Percentiles rank a stretch among this genome's conserved stretches.
phyloP scores from a whole-genome alignment of 2,113 vertebrate species.

The Saccopteryx leptura region DNA sequence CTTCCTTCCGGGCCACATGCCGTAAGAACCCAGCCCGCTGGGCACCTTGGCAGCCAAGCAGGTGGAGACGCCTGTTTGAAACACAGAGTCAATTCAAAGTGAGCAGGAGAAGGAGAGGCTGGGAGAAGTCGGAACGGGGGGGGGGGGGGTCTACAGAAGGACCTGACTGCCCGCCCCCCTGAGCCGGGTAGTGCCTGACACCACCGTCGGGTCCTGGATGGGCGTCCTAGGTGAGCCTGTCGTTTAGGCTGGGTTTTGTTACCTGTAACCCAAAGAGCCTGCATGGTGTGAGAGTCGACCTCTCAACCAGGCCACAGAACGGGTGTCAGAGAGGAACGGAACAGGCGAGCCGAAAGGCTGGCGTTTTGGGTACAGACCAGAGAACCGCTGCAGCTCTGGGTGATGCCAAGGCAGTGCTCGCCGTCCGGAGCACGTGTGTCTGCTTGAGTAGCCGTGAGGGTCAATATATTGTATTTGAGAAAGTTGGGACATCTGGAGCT shows the following conservation, averaged over 20 bases:
- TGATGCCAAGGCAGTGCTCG: accelerated
- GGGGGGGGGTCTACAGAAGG: too few relatives aligned
- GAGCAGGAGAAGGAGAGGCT: too few relatives aligned
- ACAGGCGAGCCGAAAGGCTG: accelerated
- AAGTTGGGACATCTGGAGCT: neutral
- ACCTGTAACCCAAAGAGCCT: neutral
- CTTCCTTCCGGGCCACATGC: neutral
- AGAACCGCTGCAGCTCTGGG: neutral
- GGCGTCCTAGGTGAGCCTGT: neutral
- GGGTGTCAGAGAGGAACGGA: neutral
- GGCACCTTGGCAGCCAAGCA: neutral
- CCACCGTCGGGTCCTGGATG: accelerated
- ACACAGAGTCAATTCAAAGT: too few relatives aligned
- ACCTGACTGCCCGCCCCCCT: accelerated
- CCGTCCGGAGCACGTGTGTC: accelerated
- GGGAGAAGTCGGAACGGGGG: too few relatives aligned
- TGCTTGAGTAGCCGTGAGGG: accelerated
- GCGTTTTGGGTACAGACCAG: accelerated
- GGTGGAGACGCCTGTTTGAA: neutral
- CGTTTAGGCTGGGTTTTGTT: accelerated
- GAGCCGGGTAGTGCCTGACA: too few relatives aligned
- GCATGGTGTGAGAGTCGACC: accelerated
- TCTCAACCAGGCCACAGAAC: neutral
- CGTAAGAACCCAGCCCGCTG: neutral
- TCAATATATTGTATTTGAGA: neutral